Base-by-base conservation (phyloP, 2,888 invertebrate species). In the Conomelus anceps region DNA sequence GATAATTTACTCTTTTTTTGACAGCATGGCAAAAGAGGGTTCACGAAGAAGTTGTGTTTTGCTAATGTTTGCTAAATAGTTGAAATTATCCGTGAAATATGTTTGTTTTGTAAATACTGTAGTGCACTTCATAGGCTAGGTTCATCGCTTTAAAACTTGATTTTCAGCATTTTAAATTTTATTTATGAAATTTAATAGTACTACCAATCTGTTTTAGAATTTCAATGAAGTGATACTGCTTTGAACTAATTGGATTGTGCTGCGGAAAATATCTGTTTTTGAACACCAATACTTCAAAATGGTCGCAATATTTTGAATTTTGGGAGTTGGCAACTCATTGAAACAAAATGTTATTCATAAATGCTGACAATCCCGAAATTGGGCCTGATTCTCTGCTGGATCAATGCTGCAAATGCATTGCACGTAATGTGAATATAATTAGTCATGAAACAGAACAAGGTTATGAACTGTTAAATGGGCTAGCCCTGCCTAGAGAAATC, bases 401-500 rank as follows among this genome's bases (percentile, higher is more conserved):
- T 91, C 94, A 96, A 89, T 96, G 96, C 92, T 94, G 95, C 93
- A 94, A 95, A 90, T 95, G 93, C 91, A 94, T 96, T 90, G 94
- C 95, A 87, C 94, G 94, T 90, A 94, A 96, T 93, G 93, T 96
- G 90, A 94, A 95, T 91, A 94, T 94, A 29, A 95, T 96, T 91
- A 95, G 95, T 91, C 94, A 93, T 90, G 92, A 93, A 89, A 94
- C 94, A 91, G 93, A 93, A 17, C 91, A 92, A 89, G 94, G 94
- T 91, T 94, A 94, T 92, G 94, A 93, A 91, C 93, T 97, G 13
- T 94, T 94, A 91, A 94, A 95, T 90, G 96, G 95, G 89, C 93
- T 96, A 89, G 94, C 95, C 87, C 93, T 97, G 29, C 97, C 97
- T 0, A 94, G 95, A 88, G 96, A 96, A 93, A 95, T 97, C 91